Base-by-base conservation (phyloP, 1,140 invertebrate species). In the Helicoverpa zea region DNA sequence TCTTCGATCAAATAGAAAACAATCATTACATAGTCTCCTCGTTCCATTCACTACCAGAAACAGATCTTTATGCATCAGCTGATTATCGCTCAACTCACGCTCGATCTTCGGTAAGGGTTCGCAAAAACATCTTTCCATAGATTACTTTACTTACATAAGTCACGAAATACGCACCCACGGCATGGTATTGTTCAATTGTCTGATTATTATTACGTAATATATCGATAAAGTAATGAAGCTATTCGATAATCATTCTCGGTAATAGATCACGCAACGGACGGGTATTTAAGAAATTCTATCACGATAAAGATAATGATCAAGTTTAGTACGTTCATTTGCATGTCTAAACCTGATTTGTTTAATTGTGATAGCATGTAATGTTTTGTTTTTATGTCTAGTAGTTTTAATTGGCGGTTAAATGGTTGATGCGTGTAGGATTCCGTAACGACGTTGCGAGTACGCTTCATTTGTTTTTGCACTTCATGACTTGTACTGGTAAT, bases 221-320 rank as follows among this genome's bases (percentile, higher is more conserved):
- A 77, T 51, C 74, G 43, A 64, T 63, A 64, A 72, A 52, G 16
- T 64, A 64, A 77, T 77, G 23, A 59, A 59, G 14, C n/a, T 77
- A 47, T 77, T 77, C 74, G 74, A 13, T 77, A 77, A 77, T 77
- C 47, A 61, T 10, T 14, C 49, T 30, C 35, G 18, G 59, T 77
- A 63, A 77, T 61, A 54, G 54, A 77, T 29, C 74, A 77, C 74
- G 74, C 74, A 77, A 77, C 35, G 74, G 43, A 77, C 74, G n/a
- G 59, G 74, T 77, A 51, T 77, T 64, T 52, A 16, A 64, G 74
- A 77, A 75, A 59, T 72, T 72, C 7, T 49, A 47, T 75, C 56
- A 61, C 52, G 70, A 73, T 73, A 56, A 56, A 14, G 54, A 73
- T 73, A 72, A 54, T 30, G 12, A 72, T 52, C 68, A 23, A 30